Evolutionary conservation across 2,113 vertebrate genomes (phyloP), one percentile per base, ranked within the genome.

Genomic region (Boulengeromyrus knoepffleri): DNA sequence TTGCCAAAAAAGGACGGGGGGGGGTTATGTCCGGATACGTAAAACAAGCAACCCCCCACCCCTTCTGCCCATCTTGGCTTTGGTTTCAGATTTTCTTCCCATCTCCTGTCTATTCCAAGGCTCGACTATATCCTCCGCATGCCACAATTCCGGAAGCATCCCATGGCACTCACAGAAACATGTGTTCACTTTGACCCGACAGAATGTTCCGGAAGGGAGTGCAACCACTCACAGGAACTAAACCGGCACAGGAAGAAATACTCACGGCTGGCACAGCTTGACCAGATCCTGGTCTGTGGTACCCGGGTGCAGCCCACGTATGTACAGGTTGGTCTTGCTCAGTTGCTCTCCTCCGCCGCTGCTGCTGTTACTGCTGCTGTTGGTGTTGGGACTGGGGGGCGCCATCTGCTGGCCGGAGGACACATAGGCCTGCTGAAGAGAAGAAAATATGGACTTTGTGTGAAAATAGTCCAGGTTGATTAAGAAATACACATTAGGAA

Each of bases 251-350:
- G 39, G 83, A 27, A n/a, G 47, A 36, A 87, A 15, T 42, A 93
- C 96, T 96, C 94, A 96, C 96, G 96, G 95, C 93, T 96, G 96
- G 90, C 96, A 97, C 47, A 97, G 90, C 91, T 96, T 96, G 91
- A 96, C 96, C 0, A 97, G 95, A 91, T 97, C 96, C 94, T 97
- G 96, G 94, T 96, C 96, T 0, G 96, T 97, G 39, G 96, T 96
- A 91, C 95, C 94, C 0, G 96, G 96, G 46, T 95, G 96, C 90
- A 97, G 87, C 52, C 96, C 96, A 46, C 96, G 95, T 90, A 97
- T 97, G 90, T 96, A 97, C 47, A 97, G 92, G 91, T 96, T 97
- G 90, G 96, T 97, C 91, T 96, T 96, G 93, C 96, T 97, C 91
- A 97, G 94, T 91, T 96, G 96, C 77, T 96, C 96, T 0, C 89